These are phyloP conservation scores for Frankliniella fusca DNA, from an alignment of 2,888 invertebrate species.

Conservation along the genomic window DNA sequence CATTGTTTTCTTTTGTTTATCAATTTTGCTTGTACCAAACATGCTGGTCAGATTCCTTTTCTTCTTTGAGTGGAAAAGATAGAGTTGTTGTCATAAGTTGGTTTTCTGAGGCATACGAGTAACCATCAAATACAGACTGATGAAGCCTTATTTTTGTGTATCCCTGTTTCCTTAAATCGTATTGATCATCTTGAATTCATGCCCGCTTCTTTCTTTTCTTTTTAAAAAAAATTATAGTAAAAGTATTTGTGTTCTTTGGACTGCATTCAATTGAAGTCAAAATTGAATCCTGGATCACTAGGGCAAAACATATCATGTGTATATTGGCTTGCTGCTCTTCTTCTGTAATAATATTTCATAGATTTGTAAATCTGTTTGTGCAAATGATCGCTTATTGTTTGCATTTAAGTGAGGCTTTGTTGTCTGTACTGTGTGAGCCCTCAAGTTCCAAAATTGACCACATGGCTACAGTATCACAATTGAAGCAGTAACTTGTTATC, in stretches of 20 bases:
- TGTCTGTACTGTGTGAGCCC: neutral
- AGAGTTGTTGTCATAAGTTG: too few species aligned
- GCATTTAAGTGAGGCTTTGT: neutral
- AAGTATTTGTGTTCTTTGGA: neutral
- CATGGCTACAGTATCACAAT: neutral
- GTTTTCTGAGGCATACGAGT: neutral
- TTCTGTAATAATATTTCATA: neutral
- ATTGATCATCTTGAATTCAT: neutral
- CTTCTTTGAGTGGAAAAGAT: too few species aligned
- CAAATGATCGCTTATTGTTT: neutral
- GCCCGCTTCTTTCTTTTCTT: neutral
- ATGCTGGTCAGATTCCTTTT: too few species aligned
- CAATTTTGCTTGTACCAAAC: too few species aligned
- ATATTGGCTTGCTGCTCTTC: neutral
- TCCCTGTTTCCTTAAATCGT: neutral
- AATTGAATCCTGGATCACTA: neutral
- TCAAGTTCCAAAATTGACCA: neutral
- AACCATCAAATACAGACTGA: slow-evolving; percentile 6
- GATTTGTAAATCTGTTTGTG: neutral
- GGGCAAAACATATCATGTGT: neutral
- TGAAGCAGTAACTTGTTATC: neutral
- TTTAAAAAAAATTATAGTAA: neutral
- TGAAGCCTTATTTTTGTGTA: neutral
- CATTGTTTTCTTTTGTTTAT: too few species aligned
- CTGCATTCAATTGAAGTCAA: neutral